phyloP scores from a whole-genome alignment of 2,888 invertebrate genomes.

The Erannis defoliaria region DNA sequence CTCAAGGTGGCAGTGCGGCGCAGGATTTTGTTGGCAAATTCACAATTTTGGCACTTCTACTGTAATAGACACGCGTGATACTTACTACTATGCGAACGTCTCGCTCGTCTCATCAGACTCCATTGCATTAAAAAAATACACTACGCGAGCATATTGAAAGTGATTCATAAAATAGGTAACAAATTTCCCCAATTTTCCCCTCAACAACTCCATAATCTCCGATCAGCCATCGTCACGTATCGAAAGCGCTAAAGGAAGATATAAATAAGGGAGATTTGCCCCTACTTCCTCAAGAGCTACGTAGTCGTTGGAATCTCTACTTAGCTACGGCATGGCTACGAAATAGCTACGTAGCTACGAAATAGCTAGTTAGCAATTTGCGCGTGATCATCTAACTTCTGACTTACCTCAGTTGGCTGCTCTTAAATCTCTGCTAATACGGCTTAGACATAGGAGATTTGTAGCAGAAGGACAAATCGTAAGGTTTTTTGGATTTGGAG shows the following conservation, averaged over 20 bases:
- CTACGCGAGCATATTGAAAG: not conserved
- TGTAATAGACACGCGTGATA: too few relatives aligned
- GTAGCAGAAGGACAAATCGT: not conserved
- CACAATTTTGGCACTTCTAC: too few relatives aligned
- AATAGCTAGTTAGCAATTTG: conserved; percentile 10
- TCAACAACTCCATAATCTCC: conserved; percentile 10
- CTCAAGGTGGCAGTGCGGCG: too few relatives aligned
- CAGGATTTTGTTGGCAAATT: too few relatives aligned
- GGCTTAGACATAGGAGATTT: conserved; percentile 15
- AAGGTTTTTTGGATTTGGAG: too few relatives aligned
- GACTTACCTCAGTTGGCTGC: conserved; percentile 17
- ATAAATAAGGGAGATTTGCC: conserved; percentile 15
- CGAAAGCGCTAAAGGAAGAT: conserved; percentile 10
- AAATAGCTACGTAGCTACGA: conserved; percentile 3
- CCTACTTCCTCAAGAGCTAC: conserved; percentile 1
- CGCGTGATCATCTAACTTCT: conserved; percentile 16
- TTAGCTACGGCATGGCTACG: conserved; percentile 1
- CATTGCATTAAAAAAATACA: too few relatives aligned
- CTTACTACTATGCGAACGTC: too few relatives aligned
- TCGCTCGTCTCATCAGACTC: too few relatives aligned
- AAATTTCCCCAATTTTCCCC: conserved; percentile 11
- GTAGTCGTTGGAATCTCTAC: not conserved
- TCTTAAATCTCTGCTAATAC: conserved; percentile 25
- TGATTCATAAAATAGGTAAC: conserved; percentile 8
- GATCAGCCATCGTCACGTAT: conserved; percentile 17